phyloP scores from a whole-genome alignment of 2,797 vertebrate genomes.

The Oreochromis grahami region DNA sequence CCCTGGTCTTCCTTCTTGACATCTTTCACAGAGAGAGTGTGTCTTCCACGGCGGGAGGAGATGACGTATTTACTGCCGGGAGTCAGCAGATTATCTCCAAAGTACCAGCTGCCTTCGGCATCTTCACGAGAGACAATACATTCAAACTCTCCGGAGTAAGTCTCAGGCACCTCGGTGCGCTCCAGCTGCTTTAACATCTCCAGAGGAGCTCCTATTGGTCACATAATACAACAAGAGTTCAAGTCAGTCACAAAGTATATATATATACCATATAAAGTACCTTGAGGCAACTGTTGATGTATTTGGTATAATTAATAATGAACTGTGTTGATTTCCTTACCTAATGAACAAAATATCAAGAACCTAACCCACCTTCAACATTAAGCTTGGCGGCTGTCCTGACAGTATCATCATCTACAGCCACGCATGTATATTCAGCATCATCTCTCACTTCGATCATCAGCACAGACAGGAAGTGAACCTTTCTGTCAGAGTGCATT shows the following conservation, averaged over 20 bases:
- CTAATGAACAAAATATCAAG: not conserved
- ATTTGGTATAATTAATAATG: not conserved
- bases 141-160: constrained; percentile 90
- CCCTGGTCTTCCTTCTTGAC: constrained; percentile 96
- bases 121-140: constrained; percentile 88
- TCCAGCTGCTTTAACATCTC: constrained; percentile 88
- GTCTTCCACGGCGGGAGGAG: constrained; percentile 89
- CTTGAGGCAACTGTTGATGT: not conserved
- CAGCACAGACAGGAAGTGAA: constrained; percentile 93
- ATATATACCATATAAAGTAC: not conserved
- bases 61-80: constrained; percentile 83
- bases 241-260: not conserved
- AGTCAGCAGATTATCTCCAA: constrained; percentile 80
- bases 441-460: constrained; percentile 82
- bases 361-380: constrained; percentile 84
- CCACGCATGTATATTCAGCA: constrained; percentile 85
- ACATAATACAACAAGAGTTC: not conserved
- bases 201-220: constrained; percentile 83
- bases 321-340: not conserved
- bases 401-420: constrained; percentile 81
- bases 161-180: constrained; percentile 91
- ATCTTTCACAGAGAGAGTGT: constrained; percentile 88
- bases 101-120: constrained; percentile 91
- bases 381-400: constrained; percentile 85
- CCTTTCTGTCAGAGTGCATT: constrained; percentile 97